These are phyloP conservation scores for Popillia japonica DNA, from an alignment of 1,140 invertebrate genomes.

Conservation along the genomic window DNA sequence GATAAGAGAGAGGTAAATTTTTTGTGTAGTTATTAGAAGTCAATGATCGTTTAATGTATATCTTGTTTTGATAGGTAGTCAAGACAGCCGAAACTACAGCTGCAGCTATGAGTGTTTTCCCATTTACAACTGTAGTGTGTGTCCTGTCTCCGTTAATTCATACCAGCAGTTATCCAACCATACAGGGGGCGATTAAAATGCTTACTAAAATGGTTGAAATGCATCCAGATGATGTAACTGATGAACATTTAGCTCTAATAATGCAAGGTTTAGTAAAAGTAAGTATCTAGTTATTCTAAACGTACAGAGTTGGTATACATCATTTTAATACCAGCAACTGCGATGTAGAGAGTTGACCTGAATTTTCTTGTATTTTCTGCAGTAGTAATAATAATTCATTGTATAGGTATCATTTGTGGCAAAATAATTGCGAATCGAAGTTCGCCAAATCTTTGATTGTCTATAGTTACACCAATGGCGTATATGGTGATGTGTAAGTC, in stretches of 20 bases:
- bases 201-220: constrained; percentile 84
- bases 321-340: too few species aligned
- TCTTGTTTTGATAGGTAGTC: constrained; percentile 51
- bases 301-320: too few species aligned
- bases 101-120: constrained; percentile 58
- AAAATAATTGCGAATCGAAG: too few species aligned
- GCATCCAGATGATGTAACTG: constrained; percentile 72
- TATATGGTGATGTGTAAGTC: too few species aligned
- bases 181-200: constrained; percentile 93
- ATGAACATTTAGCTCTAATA: constrained; percentile 77
- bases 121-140: constrained; percentile 59
- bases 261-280: constrained; percentile 91
- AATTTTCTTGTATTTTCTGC: too few species aligned
- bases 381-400: too few species aligned
- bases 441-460: too few species aligned
- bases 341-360: too few species aligned
- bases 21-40: constrained; percentile 24
- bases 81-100: constrained; percentile 57
- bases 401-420: too few species aligned
- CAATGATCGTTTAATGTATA: neutral
- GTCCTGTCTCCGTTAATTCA: constrained; percentile 80
- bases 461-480: too few species aligned
- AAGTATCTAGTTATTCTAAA: constrained; percentile 48
- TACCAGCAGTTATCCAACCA: constrained; percentile 84
- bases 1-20: constrained; percentile 76